Evolutionary conservation across 2,113 vertebrate species (phyloP).

Genomic region (Anseranas semipalmata): DNA sequence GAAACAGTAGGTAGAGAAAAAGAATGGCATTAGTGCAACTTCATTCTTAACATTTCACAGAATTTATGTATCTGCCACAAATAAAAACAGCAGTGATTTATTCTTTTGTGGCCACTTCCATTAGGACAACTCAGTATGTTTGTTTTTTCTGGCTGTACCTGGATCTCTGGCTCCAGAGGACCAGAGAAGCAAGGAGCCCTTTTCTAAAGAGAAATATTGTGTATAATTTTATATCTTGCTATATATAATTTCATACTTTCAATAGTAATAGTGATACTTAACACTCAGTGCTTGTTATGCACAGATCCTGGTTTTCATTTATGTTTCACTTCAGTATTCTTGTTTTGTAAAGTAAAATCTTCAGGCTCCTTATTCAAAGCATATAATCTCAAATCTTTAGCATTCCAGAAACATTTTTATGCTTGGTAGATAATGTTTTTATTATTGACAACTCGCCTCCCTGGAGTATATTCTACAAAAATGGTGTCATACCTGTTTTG

Average conservation of each 20-base stretch:
- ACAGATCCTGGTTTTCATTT: not conserved
- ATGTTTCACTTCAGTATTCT: not conserved
- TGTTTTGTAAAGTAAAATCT: not conserved
- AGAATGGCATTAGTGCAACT: not conserved
- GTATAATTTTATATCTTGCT: not conserved
- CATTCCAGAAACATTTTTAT: not conserved
- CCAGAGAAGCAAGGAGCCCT: not conserved
- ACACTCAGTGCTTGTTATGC: not conserved
- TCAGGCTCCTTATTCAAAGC: not conserved
- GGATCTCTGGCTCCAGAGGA: not conserved
- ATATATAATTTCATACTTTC: not conserved
- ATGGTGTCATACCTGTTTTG: not conserved
- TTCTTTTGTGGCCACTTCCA: not conserved
- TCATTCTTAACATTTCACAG: not conserved
- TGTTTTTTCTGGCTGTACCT: conserved; percentile 29
- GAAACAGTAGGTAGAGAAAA: not conserved
- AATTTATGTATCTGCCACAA: conserved; percentile 35
- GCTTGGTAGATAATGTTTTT: not conserved
- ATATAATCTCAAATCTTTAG: not conserved
- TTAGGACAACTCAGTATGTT: not conserved
- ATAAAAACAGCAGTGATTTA: conserved; percentile 3
- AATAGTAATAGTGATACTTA: not conserved
- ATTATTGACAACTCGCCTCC: not conserved
- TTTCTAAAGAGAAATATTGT: not conserved
- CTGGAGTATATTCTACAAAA: not conserved